Conservation (phyloP, 2,113 vertebrate genomes). For the Ptyas mucosa region DNA sequence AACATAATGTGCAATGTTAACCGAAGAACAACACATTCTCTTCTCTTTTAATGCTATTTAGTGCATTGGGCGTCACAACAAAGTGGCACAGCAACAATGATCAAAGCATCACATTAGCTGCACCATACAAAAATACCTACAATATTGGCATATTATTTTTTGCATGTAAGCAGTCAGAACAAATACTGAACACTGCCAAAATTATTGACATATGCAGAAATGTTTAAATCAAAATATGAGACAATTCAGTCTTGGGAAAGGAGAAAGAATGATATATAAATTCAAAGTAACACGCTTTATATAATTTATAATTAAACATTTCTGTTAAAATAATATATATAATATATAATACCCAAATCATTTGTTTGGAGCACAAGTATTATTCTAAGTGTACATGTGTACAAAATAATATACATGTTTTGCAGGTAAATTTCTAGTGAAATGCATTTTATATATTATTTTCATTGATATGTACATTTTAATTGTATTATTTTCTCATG, state of each 20-base stretch:
- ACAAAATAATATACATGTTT: neutral
- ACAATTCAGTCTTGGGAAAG: neutral
- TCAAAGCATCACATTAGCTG: neutral
- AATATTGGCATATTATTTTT: neutral
- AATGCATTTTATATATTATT: neutral
- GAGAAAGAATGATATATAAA: neutral
- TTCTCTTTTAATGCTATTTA: neutral
- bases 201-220: neutral
- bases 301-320: neutral
- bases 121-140: neutral
- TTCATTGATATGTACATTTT: neutral
- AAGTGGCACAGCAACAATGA: neutral
- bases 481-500: neutral
- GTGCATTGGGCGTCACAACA: neutral
- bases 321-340: neutral
- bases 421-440: neutral
- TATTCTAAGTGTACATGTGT: neutral
- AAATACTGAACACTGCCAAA: neutral
- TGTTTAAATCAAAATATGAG: neutral
- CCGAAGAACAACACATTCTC: neutral
- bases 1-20: neutral
- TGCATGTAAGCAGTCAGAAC: neutral
- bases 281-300: neutral
- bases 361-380: neutral
- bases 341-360: neutral